Conservation (phyloP, 1,140 invertebrate genomes). For the Trichogramma pretiosum region DNA sequence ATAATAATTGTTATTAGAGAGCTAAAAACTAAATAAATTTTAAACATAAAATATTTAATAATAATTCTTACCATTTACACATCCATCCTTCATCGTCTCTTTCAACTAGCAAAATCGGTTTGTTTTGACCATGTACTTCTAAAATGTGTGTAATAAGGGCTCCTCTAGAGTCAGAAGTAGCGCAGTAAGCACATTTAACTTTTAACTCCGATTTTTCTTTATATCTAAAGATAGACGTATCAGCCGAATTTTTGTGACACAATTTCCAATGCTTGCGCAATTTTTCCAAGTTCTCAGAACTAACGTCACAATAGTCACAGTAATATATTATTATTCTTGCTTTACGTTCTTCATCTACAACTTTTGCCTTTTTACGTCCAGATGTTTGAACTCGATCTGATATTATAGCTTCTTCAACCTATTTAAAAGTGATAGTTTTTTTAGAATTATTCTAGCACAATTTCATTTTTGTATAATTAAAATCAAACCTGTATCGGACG, state of each 20-base stretch:
- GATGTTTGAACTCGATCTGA: too few relatives aligned
- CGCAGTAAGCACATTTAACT: slow-evolving; percentile 18
- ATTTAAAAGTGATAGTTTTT: too few relatives aligned
- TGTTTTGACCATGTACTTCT: slow-evolving; percentile 20
- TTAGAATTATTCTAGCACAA: too few relatives aligned
- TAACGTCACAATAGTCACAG: slow-evolving; percentile 9
- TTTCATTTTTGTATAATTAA: too few relatives aligned
- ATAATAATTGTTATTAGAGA: not conserved
- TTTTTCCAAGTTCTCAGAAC: slow-evolving; percentile 3
- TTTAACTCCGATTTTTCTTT: slow-evolving; percentile 3
- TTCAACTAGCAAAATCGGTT: slow-evolving; percentile 4
- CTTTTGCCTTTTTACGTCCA: slow-evolving; percentile 6
- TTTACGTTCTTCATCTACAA: slow-evolving; percentile 7
- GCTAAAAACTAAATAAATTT: too few relatives aligned
- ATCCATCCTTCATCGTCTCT: slow-evolving; percentile 29
- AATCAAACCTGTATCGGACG: not conserved
- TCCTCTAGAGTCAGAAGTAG: slow-evolving; percentile 9
- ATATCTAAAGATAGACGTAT: slow-evolving; percentile 7
- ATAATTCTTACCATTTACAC: slow-evolving; percentile 28
- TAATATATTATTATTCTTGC: slow-evolving; percentile 10
- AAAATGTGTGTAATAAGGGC: slow-evolving; percentile 23
- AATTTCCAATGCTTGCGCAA: slow-evolving; percentile 14
- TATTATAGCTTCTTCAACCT: slow-evolving; percentile 15
- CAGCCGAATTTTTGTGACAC: slow-evolving; percentile 3
- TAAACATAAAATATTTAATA: not conserved